These are phyloP conservation scores for Epistrophella euchroma DNA, from an alignment of 2,888 invertebrate species.

Conservation along the genomic window DNA sequence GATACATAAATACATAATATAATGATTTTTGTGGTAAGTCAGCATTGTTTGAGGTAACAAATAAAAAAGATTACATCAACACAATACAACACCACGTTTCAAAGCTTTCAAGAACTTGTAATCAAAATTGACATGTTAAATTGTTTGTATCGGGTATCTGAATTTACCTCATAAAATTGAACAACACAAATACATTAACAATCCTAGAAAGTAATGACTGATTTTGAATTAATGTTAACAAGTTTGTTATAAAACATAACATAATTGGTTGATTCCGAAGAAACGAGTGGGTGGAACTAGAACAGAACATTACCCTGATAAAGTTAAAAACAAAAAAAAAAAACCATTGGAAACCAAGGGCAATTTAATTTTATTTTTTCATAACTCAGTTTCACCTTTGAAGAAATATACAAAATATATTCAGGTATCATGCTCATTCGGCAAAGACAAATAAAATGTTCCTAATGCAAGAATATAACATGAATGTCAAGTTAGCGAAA, in stretches of 20 bases:
- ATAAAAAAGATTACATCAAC: constrained; percentile 8
- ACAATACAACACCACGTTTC: not conserved
- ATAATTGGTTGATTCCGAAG: constrained; percentile 13
- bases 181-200: not conserved
- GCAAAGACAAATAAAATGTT: too few species aligned
- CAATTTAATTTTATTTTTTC: not conserved
- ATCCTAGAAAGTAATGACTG: not conserved
- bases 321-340: not conserved
- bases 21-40: not conserved
- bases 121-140: constrained; percentile 24
- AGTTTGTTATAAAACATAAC: not conserved
- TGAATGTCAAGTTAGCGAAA: too few species aligned
- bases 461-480: too few species aligned
- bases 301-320: not conserved
- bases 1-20: constrained; percentile 4
- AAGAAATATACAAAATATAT: not conserved
- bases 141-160: not conserved
- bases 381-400: not conserved
- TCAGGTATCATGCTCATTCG: too few species aligned
- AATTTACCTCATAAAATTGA: not conserved
- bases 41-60: constrained; percentile 1
- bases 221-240: constrained; percentile 15
- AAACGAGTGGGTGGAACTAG: constrained; percentile 1
- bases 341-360: not conserved
- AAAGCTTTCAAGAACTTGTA: not conserved